Percentiles rank a stretch among this genome's conserved stretches.
phyloP scores from a whole-genome alignment of 2,113 vertebrate species.

The Mastomys natalensis region DNA sequence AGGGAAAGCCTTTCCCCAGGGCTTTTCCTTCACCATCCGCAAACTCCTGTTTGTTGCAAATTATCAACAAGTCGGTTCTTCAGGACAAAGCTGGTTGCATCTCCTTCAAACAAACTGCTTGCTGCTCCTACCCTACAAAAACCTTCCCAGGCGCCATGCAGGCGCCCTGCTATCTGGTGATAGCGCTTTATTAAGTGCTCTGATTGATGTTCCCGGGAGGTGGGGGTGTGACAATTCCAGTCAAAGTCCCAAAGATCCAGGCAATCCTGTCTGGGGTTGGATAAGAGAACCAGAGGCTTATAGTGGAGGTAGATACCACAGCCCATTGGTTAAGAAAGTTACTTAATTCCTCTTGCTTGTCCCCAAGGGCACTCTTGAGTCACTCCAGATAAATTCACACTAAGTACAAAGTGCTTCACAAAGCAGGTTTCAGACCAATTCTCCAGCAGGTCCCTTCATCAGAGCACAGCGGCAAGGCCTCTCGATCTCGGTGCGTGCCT shows the following conservation, averaged over 20 bases:
- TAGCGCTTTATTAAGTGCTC: neutral
- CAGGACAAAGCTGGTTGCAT: neutral
- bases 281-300: neutral
- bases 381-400: neutral
- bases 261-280: neutral
- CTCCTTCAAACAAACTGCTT: neutral
- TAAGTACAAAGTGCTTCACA: neutral
- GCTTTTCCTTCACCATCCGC: neutral
- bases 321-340: neutral
- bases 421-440: neutral
- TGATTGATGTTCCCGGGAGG: neutral
- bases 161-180: neutral
- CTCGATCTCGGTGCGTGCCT: neutral
- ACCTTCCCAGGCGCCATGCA: neutral
- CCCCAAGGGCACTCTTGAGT: neutral
- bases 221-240: neutral
- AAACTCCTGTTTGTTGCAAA: neutral
- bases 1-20: neutral
- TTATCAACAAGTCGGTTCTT: slow-evolving; percentile 71
- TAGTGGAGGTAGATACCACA: neutral
- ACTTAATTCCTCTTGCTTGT: neutral
- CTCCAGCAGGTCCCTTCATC: neutral
- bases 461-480: neutral
- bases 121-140: neutral
- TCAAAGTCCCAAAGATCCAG: neutral